phyloP scores from a whole-genome alignment of 2,113 vertebrate genomes.

The Conger conger region DNA sequence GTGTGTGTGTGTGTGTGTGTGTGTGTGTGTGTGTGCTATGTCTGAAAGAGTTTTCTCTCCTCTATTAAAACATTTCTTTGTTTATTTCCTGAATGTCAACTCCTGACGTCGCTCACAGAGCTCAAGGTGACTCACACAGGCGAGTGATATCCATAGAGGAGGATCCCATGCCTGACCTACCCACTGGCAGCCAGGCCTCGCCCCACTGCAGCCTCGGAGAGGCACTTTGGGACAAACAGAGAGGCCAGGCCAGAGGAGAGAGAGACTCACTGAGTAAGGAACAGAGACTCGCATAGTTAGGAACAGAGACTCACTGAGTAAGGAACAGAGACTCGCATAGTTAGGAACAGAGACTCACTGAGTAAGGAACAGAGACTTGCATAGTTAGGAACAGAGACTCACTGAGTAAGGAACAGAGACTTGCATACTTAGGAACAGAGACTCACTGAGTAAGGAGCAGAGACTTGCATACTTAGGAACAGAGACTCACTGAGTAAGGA shows the following conservation, averaged over 20 bases:
- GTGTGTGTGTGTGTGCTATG: no score
- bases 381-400: background rate
- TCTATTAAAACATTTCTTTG: no score
- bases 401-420: background rate
- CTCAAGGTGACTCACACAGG: no score
- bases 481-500: background rate
- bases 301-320: constrained; percentile 5
- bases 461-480: background rate
- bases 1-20: no score
- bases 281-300: no score
- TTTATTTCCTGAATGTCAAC: no score
- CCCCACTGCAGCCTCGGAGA: background rate
- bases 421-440: background rate
- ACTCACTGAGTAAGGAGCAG: background rate
- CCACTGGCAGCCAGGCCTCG: constrained; percentile 8
- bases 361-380: background rate
- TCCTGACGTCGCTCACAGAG: no score
- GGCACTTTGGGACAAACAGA: constrained; percentile 7
- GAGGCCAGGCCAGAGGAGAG: background rate
- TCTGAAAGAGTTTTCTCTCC: no score
- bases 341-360: background rate
- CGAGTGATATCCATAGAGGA: constrained; percentile 42
- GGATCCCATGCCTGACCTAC: constrained; percentile 41
- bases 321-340: no score
- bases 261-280: constrained; percentile 9